These are phyloP conservation scores for Dicerorhinus sumatrensis DNA, from an alignment of 2,113 vertebrate genomes.

Conservation along the genomic window DNA sequence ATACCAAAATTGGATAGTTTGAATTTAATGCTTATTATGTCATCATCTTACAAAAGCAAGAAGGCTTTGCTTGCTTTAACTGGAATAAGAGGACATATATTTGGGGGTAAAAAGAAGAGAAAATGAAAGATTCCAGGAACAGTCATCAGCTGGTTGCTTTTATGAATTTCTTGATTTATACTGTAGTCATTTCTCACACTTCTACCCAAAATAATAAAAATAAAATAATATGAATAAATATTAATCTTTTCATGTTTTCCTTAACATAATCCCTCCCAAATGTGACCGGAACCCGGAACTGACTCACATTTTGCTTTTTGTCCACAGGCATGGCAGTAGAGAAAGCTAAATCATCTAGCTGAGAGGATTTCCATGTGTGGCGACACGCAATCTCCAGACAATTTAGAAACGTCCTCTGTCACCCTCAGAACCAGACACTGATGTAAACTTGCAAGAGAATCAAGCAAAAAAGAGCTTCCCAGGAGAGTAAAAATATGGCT, in stretches of 20 bases:
- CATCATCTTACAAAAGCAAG: neutral
- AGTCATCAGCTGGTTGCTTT: neutral
- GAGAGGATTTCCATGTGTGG: neutral
- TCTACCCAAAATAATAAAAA: neutral
- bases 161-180: neutral
- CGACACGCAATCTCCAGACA: neutral
- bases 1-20: neutral
- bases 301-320: neutral
- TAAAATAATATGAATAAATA: neutral
- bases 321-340: neutral
- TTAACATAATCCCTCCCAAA: neutral
- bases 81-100: neutral
- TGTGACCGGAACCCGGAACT: neutral
- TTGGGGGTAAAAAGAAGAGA: neutral
- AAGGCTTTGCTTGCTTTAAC: neutral
- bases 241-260: neutral
- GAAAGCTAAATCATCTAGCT: neutral
- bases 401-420: neutral
- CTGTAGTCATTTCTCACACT: neutral
- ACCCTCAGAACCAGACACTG: neutral
- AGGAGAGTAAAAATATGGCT: neutral
- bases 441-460: neutral
- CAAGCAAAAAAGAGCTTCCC: neutral
- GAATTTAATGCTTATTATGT: neutral
- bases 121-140: neutral